Evolutionary conservation across 2,888 invertebrate genomes (phyloP).

Genomic region (Ormyrus pomaceus): DNA sequence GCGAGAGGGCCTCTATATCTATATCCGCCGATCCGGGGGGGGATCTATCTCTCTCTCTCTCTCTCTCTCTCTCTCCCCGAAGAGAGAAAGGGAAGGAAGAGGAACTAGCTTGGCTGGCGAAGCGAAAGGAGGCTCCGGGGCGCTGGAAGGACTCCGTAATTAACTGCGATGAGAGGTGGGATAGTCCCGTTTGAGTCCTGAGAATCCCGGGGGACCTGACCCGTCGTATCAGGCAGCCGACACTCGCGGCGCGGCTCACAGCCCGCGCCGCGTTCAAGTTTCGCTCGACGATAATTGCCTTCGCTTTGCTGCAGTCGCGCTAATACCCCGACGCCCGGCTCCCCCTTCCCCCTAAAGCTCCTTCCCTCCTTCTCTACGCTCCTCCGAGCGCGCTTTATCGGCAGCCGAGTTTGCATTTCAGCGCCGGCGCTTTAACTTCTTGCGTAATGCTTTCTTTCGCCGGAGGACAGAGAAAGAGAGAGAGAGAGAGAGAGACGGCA

Average conservation of each 20-base stretch:
- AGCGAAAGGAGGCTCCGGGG: slow-evolving; percentile 39
- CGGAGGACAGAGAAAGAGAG: no score
- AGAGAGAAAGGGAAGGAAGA: slow-evolving; percentile 32
- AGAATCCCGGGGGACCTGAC: slow-evolving; percentile 72
- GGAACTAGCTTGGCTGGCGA: slow-evolving; percentile 41
- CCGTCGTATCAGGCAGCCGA: slow-evolving; percentile 73
- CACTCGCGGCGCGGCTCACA: slow-evolving; percentile 68
- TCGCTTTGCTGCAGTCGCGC: slow-evolving; percentile 71
- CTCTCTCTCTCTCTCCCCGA: neutral
- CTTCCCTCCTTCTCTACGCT: neutral
- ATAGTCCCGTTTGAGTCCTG: slow-evolving; percentile 71
- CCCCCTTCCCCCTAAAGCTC: neutral
- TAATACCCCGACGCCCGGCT: slow-evolving; percentile 59
- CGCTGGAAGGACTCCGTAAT: slow-evolving; percentile 69
- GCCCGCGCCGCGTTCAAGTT: slow-evolving; percentile 69
- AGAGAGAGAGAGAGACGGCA: no score
- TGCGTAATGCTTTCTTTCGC: no score
- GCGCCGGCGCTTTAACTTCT: no score
- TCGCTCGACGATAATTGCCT: slow-evolving; percentile 74
- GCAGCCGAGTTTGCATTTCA: no score
- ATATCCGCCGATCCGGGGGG: neutral
- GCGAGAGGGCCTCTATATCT: neutral
- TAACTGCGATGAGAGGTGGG: slow-evolving; percentile 69
- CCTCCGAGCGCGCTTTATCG: neutral
- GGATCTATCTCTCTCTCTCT: no score